Evolutionary conservation across 2,888 invertebrate genomes (phyloP).

Genomic region (Netelia inedita): DNA sequence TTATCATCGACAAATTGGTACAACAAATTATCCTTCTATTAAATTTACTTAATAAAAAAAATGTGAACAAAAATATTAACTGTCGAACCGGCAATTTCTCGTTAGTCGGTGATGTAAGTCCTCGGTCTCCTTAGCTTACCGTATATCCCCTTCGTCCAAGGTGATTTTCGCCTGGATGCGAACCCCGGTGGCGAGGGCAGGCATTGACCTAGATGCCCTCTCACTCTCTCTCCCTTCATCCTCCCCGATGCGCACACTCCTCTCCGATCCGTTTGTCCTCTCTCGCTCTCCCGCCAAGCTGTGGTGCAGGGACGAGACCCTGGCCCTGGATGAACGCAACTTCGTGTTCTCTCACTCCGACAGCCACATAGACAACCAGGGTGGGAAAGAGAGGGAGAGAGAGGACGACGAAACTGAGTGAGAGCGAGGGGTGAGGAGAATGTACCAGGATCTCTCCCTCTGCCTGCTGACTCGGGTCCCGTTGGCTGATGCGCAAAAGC

Average conservation of each 20-base stretch:
- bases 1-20: too few species aligned
- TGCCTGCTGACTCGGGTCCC: constrained; percentile 40
- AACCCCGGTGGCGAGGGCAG: constrained; percentile 78
- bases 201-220: constrained; percentile 79
- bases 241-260: constrained; percentile 61
- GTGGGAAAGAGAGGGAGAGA: background rate
- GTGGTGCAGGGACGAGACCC: constrained; percentile 70
- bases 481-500: constrained; percentile 53
- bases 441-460: constrained; percentile 59
- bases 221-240: constrained; percentile 51
- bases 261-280: constrained; percentile 53
- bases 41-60: too few species aligned
- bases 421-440: constrained; percentile 9
- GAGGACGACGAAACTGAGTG: constrained; percentile 2
- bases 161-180: constrained; percentile 72
- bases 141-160: constrained; percentile 57
- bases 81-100: too few species aligned
- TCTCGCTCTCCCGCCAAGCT: constrained; percentile 46
- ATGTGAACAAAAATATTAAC: too few species aligned
- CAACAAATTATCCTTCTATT: too few species aligned
- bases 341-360: constrained; percentile 39
- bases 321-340: constrained; percentile 71
- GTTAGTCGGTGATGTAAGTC: too few species aligned
- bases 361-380: background rate
- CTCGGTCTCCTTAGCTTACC: too few species aligned